Evolutionary conservation across 2,113 vertebrate genomes (phyloP), one percentile per base, ranked within the genome.

Genomic region (Platichthys stellatus): DNA sequence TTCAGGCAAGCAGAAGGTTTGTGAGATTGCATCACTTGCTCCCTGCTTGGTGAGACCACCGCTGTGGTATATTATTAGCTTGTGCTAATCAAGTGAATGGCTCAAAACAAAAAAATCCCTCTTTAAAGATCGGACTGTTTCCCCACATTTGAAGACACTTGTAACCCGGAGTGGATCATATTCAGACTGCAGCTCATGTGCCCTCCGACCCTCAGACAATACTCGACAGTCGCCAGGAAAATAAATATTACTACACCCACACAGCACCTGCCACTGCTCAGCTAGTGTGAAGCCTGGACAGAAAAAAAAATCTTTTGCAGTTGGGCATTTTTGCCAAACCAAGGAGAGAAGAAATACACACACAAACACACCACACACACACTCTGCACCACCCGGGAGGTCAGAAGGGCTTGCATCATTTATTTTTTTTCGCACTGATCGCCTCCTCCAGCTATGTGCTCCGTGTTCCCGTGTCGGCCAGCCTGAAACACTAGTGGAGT

Each of bases 371-470:
- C 62, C 13, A 66, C 5, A 62, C 26, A 64, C 73, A 65, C 49
- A 82, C 58, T 69, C 31, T 28, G 45, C 28, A 2, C 2, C 9
- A 78, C 72, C 81, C 54, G 47, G 81, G 77, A 79, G 83, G 85
- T 86, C 86, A 81, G 47, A 81, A 62, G 80, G 28, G 51, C 74
- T 83, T 79, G 79, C 66, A 73, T 81, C 76, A 78, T 77, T 81
- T 75, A 82, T 73, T 75, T 72, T 68, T 49, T 62, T 78, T 28
- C 2, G 47, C 54, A 72, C 69, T 64, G 56, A 78, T 83, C 74
- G 78, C 79, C 53, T 76, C 81, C 84, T 86, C 80, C 82, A 85
- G 84, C 80, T 73, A 85, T 70, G 69, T 62, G 65, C 71, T 71
- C 76, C 76, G 86, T 91, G 77, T 88, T 86, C 56, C 71, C 40